Evolutionary conservation across 2,113 vertebrate species (phyloP).

Genomic region (Myrmecophaga tridactyla): DNA sequence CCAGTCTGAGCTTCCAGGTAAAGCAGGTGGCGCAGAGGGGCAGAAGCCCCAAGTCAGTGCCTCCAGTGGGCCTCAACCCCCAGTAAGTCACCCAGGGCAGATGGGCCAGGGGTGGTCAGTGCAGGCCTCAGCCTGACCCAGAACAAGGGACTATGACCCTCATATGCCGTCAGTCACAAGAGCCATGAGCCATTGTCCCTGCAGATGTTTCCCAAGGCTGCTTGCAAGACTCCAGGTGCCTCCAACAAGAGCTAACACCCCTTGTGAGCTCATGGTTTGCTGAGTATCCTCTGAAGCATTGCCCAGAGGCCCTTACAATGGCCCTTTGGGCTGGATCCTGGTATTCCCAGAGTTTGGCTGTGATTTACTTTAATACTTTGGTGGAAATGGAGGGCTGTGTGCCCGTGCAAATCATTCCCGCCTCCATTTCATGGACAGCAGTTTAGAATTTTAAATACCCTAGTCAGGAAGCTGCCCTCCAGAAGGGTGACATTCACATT

Average conservation of each 20-base stretch:
- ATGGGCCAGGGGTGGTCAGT: not conserved
- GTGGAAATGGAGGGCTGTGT: accelerated
- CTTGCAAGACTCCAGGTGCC: not conserved
- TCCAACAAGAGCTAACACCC: not conserved
- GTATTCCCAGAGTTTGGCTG: not conserved
- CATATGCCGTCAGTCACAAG: not conserved
- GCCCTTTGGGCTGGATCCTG: not conserved
- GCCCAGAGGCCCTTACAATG: accelerated
- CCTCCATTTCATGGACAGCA: not conserved
- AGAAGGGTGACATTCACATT: not conserved
- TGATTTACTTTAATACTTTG: accelerated
- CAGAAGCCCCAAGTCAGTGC: not conserved
- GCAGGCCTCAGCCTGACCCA: not conserved
- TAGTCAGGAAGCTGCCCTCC: not conserved
- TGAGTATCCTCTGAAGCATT: accelerated
- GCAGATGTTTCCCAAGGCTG: not conserved
- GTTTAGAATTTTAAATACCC: not conserved
- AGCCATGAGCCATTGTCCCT: not conserved
- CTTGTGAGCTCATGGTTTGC: not conserved
- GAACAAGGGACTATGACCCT: not conserved
- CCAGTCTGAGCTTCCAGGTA: not conserved
- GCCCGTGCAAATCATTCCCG: not conserved
- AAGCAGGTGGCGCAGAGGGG: not conserved
- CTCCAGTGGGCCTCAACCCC: not conserved
- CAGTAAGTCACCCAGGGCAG: not conserved